A percentile compares a stretch with the other conserved stretches of the same genome.
phyloP scores from a whole-genome alignment of 2,797 vertebrate genomes.

The Myotis findleyi region DNA sequence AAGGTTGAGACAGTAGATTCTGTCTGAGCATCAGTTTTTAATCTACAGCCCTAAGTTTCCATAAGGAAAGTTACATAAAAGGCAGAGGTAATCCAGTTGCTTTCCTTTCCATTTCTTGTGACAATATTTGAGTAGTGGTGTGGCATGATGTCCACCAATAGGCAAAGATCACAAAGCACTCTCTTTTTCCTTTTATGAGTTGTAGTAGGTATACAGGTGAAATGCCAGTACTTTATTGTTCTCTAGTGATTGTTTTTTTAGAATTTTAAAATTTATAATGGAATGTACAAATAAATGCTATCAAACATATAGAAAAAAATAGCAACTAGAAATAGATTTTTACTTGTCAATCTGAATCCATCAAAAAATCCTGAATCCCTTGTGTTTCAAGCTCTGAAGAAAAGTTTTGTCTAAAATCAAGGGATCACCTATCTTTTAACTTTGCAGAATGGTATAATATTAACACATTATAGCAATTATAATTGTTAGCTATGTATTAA shows the following conservation, averaged over 20 bases:
- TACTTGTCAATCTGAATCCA: not conserved
- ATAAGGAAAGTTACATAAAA: not conserved
- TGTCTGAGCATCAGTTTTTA: not conserved
- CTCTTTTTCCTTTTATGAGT: not conserved
- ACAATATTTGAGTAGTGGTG: not conserved
- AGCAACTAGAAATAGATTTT: not conserved
- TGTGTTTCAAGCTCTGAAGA: not conserved
- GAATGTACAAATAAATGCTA: not conserved
- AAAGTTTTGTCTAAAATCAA: slow-evolving; percentile 20
- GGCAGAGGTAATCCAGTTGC: not conserved
- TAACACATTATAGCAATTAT: not conserved
- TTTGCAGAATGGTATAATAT: not conserved
- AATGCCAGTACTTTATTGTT: not conserved
- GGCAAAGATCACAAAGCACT: not conserved
- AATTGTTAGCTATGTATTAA: not conserved
- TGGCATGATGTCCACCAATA: not conserved
- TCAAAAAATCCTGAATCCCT: not conserved
- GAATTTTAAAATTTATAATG: slow-evolving; percentile 3
- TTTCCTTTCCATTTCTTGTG: not conserved
- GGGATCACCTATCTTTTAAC: not conserved
- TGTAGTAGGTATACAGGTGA: not conserved
- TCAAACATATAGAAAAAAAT: not conserved
- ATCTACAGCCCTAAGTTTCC: not conserved
- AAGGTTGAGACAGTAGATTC: not conserved
- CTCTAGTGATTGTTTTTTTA: not conserved